phyloP scores from a whole-genome alignment of 2,797 vertebrate species.

The Taenioides sp. region DNA sequence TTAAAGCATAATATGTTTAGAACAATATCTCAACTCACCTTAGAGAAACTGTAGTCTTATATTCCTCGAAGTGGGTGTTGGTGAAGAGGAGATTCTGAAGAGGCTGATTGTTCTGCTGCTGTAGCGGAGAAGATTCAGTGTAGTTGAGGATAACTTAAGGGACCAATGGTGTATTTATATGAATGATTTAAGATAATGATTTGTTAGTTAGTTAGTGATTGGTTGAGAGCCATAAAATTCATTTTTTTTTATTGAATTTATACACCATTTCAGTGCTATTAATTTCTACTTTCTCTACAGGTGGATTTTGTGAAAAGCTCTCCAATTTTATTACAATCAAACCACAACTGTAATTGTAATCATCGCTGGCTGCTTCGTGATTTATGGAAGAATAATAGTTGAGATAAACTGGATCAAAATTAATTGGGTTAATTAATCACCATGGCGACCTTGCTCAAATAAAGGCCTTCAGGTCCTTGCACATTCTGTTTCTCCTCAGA shows the following conservation, averaged over 20 bases:
- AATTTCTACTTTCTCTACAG: background rate
- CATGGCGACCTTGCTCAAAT: constrained; percentile 49
- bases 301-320: background rate
- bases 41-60: background rate
- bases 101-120: background rate
- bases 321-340: constrained; percentile 62
- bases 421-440: constrained; percentile 81
- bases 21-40: too few species aligned
- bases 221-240: background rate
- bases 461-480: constrained; percentile 68
- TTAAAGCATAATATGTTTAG: too few species aligned
- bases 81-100: background rate
- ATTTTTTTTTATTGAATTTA: background rate
- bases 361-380: constrained; percentile 67
- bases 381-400: constrained; percentile 78
- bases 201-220: background rate
- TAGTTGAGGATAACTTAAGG: background rate
- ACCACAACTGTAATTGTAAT: constrained; percentile 67
- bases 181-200: background rate
- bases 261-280: background rate
- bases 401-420: constrained; percentile 78
- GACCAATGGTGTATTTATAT: background rate
- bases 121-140: too few species aligned
- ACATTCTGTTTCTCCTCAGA: constrained; percentile 71
- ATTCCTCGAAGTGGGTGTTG: background rate